phyloP scores from a whole-genome alignment of 2,888 invertebrate species.

The Agrotis puta region DNA sequence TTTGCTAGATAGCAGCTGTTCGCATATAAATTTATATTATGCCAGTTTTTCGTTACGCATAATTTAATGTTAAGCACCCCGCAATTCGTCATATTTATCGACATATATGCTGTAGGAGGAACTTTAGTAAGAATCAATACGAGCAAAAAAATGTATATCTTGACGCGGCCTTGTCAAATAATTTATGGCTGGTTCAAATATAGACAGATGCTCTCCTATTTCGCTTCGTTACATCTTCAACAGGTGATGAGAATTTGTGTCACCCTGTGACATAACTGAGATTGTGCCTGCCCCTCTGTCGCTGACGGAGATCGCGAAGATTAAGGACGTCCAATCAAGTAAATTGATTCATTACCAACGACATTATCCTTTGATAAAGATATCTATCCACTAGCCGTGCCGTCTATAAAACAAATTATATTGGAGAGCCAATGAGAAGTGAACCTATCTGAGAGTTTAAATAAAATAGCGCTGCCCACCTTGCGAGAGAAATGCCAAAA shows the following conservation, averaged over 20 bases:
- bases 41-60: conserved; percentile 36
- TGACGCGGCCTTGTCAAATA: conserved; percentile 27
- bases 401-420: background rate
- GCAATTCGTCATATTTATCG: conserved; percentile 37
- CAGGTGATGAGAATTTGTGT: conserved; percentile 21
- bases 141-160: conserved; percentile 22
- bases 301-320: conserved; percentile 11
- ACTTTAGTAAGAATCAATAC: conserved; percentile 36
- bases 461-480: background rate
- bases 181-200: conserved; percentile 27
- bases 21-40: conserved; percentile 30
- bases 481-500: background rate
- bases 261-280: conserved; percentile 1
- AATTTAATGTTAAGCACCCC: conserved; percentile 31
- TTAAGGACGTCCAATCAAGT: conserved; percentile 21
- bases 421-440: background rate
- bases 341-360: conserved; percentile 26
- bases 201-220: conserved; percentile 17
- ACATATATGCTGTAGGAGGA: conserved; percentile 18
- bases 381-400: background rate
- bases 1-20: conserved; percentile 50
- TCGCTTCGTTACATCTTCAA: conserved; percentile 4
- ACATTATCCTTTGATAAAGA: conserved; percentile 3
- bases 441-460: background rate
- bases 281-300: background rate